Percentiles rank a stretch among this genome's conserved stretches.
Conservation (phyloP, 2,113 vertebrate species). For the Syngnathoides biaculeatus region DNA sequence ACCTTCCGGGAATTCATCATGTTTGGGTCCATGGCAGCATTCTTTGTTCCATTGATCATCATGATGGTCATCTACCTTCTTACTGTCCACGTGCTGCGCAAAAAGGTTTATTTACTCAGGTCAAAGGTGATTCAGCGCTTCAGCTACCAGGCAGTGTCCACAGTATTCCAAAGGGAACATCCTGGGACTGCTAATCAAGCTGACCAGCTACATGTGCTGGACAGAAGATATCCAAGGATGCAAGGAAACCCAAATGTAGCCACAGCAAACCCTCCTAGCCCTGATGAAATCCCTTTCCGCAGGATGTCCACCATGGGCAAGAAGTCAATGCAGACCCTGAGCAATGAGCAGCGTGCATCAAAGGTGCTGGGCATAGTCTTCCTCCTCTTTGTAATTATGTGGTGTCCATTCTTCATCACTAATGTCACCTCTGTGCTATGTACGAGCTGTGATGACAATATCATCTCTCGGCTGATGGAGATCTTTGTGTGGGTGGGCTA, state of each 20-base stretch:
- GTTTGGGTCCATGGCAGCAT: slow-evolving; percentile 87
- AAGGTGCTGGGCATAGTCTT: slow-evolving; percentile 97
- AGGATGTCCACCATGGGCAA: slow-evolving; percentile 84
- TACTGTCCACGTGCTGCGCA: slow-evolving; percentile 86
- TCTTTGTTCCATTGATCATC: slow-evolving; percentile 90
- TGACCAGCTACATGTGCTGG: slow-evolving; percentile 78
- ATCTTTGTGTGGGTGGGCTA: slow-evolving; percentile 98
- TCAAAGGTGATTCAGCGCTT: slow-evolving; percentile 80
- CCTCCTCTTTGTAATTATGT: slow-evolving; percentile 94
- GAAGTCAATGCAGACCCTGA: slow-evolving; percentile 90
- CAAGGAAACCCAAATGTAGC: slow-evolving; percentile 33
- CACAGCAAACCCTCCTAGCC: slow-evolving; percentile 25
- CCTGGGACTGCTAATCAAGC: slow-evolving; percentile 54
- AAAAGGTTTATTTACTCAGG: slow-evolving; percentile 87
- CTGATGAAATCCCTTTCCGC: slow-evolving; percentile 67
- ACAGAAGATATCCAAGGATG: slow-evolving; percentile 60
- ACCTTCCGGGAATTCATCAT: slow-evolving; percentile 88
- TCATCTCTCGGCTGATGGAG: slow-evolving; percentile 85
- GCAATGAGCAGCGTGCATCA: slow-evolving; percentile 92
- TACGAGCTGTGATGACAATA: slow-evolving; percentile 73
- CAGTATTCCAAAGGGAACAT: slow-evolving; percentile 81
- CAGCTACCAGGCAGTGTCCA: slow-evolving; percentile 77
- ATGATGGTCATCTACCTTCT: slow-evolving; percentile 96
- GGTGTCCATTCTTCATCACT: slow-evolving; percentile 98
- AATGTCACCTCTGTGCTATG: slow-evolving; percentile 90